A percentile compares a stretch with the other conserved stretches of the same genome.
Evolutionary conservation across 2,888 invertebrate species (phyloP).

Genomic region (Ashinkailepas kermadecensis): DNA sequence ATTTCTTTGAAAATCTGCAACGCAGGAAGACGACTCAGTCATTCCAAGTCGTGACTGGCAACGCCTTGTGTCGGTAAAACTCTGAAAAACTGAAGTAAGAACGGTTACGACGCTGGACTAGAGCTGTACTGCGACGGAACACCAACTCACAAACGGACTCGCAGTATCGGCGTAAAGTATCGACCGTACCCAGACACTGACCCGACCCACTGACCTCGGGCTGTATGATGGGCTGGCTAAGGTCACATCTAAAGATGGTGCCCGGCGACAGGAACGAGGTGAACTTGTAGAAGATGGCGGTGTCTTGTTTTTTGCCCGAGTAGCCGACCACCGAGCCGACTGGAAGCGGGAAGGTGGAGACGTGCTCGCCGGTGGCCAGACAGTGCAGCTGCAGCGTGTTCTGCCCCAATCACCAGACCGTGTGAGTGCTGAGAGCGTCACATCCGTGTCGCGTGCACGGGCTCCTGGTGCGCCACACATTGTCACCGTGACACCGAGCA

Average conservation of each 20-base stretch:
- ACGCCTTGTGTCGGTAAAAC: too few relatives aligned
- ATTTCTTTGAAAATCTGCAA: constrained; percentile 54
- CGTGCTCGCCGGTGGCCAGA: constrained; percentile 59
- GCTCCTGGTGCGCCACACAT: too few relatives aligned
- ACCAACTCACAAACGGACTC: too few relatives aligned
- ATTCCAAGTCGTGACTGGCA: too few relatives aligned
- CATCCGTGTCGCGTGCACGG: too few relatives aligned
- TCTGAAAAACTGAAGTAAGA: too few relatives aligned
- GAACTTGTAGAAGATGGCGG: constrained; percentile 88
- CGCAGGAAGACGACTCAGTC: neutral
- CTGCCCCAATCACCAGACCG: constrained; percentile 45
- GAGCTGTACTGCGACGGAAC: too few relatives aligned
- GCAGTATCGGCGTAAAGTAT: too few relatives aligned
- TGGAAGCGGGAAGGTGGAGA: constrained; percentile 68
- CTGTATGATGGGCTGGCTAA: constrained; percentile 52
- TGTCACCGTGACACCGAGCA: too few relatives aligned
- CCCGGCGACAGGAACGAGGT: constrained; percentile 87
- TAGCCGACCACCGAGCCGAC: constrained; percentile 79
- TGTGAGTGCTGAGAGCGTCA: too few relatives aligned
- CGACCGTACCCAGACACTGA: too few relatives aligned
- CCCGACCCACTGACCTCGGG: constrained; percentile 49
- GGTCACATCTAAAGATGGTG: constrained; percentile 77
- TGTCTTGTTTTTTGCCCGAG: constrained; percentile 73
- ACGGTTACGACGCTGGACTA: too few relatives aligned
- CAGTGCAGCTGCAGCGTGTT: constrained; percentile 74